Percentiles rank a stretch among this genome's conserved stretches.
These are phyloP conservation scores for Centroberyx gerrardi DNA, from an alignment of 2,797 vertebrate species.

Conservation along the genomic window DNA sequence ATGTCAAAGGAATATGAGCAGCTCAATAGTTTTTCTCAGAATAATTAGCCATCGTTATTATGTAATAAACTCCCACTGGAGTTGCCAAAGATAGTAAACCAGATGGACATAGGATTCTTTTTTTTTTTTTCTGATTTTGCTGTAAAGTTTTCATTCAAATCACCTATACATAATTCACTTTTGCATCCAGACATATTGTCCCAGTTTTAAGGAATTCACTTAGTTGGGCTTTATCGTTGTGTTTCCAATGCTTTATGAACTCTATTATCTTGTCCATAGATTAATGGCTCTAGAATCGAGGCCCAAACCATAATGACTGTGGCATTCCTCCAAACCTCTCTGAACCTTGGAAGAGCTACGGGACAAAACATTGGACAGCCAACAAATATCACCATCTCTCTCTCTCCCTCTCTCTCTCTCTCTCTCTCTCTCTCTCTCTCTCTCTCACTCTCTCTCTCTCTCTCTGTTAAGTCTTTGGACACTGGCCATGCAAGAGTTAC, in stretches of 20 bases:
- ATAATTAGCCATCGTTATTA: conserved; percentile 64
- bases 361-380: conserved; percentile 54
- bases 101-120: conserved; percentile 47
- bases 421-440: conserved; percentile 16
- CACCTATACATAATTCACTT: conserved; percentile 43
- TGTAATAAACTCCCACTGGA: conserved; percentile 40
- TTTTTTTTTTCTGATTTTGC: conserved; percentile 43
- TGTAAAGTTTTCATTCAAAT: conserved; percentile 29
- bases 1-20: conserved; percentile 61
- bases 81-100: conserved; percentile 52
- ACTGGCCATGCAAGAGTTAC: conserved; percentile 49
- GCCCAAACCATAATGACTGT: conserved; percentile 54
- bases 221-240: conserved; percentile 26
- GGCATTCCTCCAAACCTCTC: conserved; percentile 64
- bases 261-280: conserved; percentile 41
- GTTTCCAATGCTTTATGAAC: conserved; percentile 28
- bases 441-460: conserved; percentile 12
- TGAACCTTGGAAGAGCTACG: conserved; percentile 49
- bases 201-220: conserved; percentile 41
- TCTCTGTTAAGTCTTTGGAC: conserved; percentile 56
- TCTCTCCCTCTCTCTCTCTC: conserved; percentile 17
- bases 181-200: conserved; percentile 24
- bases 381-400: conserved; percentile 55
- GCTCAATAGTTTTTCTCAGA: conserved; percentile 53
- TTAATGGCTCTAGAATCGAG: conserved; percentile 62